Base-by-base conservation (phyloP, 2,113 vertebrate genomes). In the Cyanoderma ruficeps region DNA sequence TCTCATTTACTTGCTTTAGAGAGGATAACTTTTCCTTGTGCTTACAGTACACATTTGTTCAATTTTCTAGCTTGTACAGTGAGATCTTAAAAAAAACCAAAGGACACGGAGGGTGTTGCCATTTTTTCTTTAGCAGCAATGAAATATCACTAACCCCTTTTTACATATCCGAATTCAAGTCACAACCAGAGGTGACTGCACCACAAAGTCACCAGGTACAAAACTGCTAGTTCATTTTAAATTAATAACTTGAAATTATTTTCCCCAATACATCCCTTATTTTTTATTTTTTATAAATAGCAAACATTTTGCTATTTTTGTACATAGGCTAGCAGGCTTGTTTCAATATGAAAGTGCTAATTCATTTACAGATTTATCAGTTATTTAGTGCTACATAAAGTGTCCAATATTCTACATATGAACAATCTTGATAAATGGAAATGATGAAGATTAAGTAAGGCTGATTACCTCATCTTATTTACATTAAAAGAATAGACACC, bases 341-440 rank as follows among this genome's bases (percentile, higher is more conserved):
- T 99, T 99, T 98, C 98, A 99, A 99, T 99, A 99, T 99, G 99
- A 99, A 99, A 99, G 99, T 99, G 99, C 99, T 99, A 99, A 99
- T 98, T 99, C 98, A 99, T 99, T 99, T 99, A 99, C 99, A 99
- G 98, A 99, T 98, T 98, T 98, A 98, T 98, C 98, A 99, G 98
- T 99, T 98, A 99, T 99, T 99, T 99, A 99, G 99, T 99, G 98
- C 99, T 99, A 99, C 98, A 98, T 98, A 98, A 98, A 98, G 99
- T 99, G 99, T 99, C 98, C 99, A 98, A 98, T 99, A 99, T 98
- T 99, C 99, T 99, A 99, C 98, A 99, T 98, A 99, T 99, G 98
- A 99, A 99, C 99, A 99, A 99, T 98, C 98, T 98, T 98, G 98
- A 98, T 98, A 97, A 98, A 97, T 99, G 99, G 98, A 99, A 99